Evolutionary conservation across 2,113 vertebrate genomes (phyloP).

Genomic region (Beaufortia kweichowensis): DNA sequence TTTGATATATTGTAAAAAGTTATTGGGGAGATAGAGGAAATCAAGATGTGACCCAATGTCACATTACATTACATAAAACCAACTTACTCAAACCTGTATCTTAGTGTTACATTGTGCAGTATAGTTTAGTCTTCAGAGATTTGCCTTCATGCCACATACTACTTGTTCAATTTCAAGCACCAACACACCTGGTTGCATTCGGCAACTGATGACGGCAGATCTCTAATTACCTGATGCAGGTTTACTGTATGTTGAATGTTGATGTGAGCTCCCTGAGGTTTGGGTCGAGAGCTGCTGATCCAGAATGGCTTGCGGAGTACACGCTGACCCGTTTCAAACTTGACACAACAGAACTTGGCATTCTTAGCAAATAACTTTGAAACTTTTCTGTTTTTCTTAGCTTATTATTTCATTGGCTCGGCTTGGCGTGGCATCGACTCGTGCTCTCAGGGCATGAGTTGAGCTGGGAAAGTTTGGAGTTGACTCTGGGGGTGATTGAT

Average conservation of each 20-base stretch:
- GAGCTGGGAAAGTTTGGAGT: conserved; percentile 27
- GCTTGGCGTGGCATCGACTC: conserved; percentile 7
- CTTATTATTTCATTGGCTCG: not conserved
- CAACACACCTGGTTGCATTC: conserved; percentile 42
- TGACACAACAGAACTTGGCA: not conserved
- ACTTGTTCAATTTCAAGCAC: conserved; percentile 55
- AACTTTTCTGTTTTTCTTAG: not conserved
- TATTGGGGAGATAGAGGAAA: too few relatives aligned
- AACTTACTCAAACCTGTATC: not conserved
- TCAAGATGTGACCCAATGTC: too few relatives aligned
- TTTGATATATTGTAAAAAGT: conserved; percentile 6
- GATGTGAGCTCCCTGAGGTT: conserved; percentile 17
- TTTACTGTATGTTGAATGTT: conserved; percentile 20
- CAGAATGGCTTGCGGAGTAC: not conserved
- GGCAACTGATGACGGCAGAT: conserved; percentile 37
- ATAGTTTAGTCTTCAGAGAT: conserved; percentile 19
- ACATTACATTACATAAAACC: too few relatives aligned
- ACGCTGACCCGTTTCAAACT: not conserved
- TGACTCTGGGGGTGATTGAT: conserved; percentile 69
- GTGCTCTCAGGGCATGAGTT: conserved; percentile 13
- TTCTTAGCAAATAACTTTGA: not conserved
- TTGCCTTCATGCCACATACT: conserved; percentile 18
- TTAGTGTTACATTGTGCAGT: not conserved
- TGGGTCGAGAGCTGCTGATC: conserved; percentile 19
- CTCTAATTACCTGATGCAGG: conserved; percentile 47